Base-by-base conservation (phyloP, 2,113 vertebrate species). In the Chrysochloris asiatica region DNA sequence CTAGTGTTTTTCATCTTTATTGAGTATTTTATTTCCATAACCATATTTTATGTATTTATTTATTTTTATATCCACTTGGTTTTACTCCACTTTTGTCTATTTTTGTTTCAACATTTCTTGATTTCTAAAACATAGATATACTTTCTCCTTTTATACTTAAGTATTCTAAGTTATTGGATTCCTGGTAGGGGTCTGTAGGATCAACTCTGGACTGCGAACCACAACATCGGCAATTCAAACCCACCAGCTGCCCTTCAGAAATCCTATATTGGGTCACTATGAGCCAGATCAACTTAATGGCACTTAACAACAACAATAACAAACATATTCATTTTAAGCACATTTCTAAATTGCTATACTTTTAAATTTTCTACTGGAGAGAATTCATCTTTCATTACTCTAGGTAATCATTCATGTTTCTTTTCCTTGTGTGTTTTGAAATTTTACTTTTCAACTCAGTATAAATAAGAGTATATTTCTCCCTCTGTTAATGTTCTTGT, bases 391-490 rank as follows among this genome's bases (percentile, higher is more conserved):
- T 59, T 24, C 56, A 59, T 3, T 59, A 21, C 22, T 59, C 22
- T 24, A 56, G 43, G 30, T 10, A 36, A 3, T 71, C 38, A 93
- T 76, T 78, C 24, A 41, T 38, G 33, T 83, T 78, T 26, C 36
- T 76, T 85, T 80, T 73, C 33, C 50, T 89, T n/a, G 48, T 63
- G 1, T 63, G 33, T 75, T 81, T 82, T 75, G n/a, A n/a, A 26
- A 36, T 59, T 72, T 88, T 83, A 59, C 82, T 69, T 90, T 90
- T 87, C 61, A 61, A 61, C 16, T 63, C n/a, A 69, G 19, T 9
- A 30, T n/a, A 47, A 63, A 0, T 67, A 6, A 41, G 6, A 78
- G 52, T 52, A 41, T 52, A 41, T 54, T 13, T 13, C 12, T 24
- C 9, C 28, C 13, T 7, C 38, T 4, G 8, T 83, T 94, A 63